Conservation (phyloP, 2,113 vertebrate genomes). For the Tachysurus fulvidraco region DNA sequence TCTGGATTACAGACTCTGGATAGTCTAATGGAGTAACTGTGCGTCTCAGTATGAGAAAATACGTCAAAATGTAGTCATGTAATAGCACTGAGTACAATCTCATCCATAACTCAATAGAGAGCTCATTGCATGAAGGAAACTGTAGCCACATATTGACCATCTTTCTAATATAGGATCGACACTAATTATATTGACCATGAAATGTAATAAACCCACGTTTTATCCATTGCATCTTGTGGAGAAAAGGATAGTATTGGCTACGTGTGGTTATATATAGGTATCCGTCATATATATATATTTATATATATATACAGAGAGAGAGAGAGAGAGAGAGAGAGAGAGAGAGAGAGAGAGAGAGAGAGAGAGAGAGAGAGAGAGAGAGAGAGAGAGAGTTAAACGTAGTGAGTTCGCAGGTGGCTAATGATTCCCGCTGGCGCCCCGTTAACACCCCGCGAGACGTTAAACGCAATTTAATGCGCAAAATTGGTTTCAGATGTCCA, state of each 20-base stretch:
- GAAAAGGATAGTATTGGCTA: neutral
- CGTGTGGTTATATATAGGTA: neutral
- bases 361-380: no score
- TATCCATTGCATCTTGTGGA: neutral
- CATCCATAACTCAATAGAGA: neutral
- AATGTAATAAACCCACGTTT: conserved; percentile 8
- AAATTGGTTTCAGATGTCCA: conserved; percentile 58
- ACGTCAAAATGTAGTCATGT: neutral
- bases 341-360: neutral
- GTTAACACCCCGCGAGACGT: conserved; percentile 57
- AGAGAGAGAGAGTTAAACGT: neutral
- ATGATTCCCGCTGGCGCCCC: conserved; percentile 51
- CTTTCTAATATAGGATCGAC: neutral
- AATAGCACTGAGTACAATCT: neutral
- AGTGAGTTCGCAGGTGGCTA: conserved; percentile 49
- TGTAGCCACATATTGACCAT: neutral
- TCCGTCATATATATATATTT: no score
- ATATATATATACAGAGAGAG: no score
- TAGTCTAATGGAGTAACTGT: neutral
- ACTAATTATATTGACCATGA: neutral
- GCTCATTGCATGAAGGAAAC: neutral
- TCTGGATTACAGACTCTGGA: neutral
- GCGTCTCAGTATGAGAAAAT: neutral
- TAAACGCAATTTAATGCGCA: conserved; percentile 50
- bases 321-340: no score